A percentile compares a stretch with the other conserved stretches of the same genome.
These are phyloP conservation scores for Ceratothoa steindachneri DNA, from an alignment of 2,888 invertebrate species.

Conservation along the genomic window DNA sequence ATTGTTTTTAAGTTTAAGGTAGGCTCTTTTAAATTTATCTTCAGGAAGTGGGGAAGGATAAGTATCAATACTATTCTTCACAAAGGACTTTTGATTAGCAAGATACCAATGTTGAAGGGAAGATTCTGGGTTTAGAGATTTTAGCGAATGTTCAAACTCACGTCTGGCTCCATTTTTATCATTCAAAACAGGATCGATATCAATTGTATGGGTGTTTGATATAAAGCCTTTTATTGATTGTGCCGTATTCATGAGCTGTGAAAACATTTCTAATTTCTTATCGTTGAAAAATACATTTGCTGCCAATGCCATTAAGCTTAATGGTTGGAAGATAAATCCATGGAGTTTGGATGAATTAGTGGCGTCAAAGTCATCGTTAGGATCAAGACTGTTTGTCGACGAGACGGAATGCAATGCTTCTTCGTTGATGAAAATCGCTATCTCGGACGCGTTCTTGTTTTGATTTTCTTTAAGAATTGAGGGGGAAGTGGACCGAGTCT, in stretches of 20 bases:
- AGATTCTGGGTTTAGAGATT: background rate
- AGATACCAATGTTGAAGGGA: background rate
- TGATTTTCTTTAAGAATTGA: no score
- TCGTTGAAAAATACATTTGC: background rate
- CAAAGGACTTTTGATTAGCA: background rate
- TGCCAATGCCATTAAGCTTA: background rate
- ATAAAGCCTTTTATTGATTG: background rate
- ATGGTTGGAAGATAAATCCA: background rate
- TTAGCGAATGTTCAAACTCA: no score
- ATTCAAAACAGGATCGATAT: background rate
- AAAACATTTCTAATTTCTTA: constrained; percentile 2
- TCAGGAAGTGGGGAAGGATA: background rate
- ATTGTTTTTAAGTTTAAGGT: background rate
- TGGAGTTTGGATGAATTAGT: no score
- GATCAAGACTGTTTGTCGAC: no score
- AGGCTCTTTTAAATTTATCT: background rate
- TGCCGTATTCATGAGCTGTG: background rate
- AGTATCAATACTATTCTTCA: background rate
- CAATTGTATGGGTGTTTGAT: background rate
- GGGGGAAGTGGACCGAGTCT: no score
- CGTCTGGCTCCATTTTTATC: background rate
- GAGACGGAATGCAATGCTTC: no score
- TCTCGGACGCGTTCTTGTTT: no score
- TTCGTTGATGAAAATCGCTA: no score
- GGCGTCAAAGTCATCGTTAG: no score